Percentiles rank a stretch among this genome's conserved stretches.
These are phyloP conservation scores for Drosophila mayri DNA, from an alignment of 1,140 invertebrate genomes.

Conservation along the genomic window DNA sequence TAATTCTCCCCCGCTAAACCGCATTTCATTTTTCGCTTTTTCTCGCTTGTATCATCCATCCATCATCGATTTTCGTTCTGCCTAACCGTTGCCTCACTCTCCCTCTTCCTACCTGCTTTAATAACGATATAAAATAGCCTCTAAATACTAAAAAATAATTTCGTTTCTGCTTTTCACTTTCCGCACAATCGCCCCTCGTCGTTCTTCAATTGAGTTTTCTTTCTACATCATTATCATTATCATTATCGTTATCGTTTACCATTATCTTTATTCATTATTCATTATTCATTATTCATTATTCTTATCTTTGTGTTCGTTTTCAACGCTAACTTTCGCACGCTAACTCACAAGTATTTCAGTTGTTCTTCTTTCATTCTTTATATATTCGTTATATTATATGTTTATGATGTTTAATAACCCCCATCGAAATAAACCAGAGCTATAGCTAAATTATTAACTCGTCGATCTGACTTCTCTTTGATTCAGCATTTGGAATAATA, in stretches of 20 bases:
- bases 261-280: conserved; percentile 23
- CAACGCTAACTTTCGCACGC: conserved; percentile 64
- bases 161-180: conserved; percentile 54
- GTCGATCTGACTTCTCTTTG: conserved; percentile 30
- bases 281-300: neutral
- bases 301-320: conserved; percentile 66
- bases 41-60: conserved; percentile 17
- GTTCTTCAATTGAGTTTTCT: conserved; percentile 39
- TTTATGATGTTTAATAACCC: conserved; percentile 36
- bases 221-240: conserved; percentile 37
- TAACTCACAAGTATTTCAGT: conserved; percentile 62
- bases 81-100: conserved; percentile 37
- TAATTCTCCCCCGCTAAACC: conserved; percentile 16
- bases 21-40: conserved; percentile 25
- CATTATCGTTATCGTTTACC: conserved; percentile 19
- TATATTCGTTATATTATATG: conserved; percentile 26
- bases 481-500: conserved; percentile 72
- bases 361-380: conserved; percentile 3
- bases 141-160: conserved; percentile 84
- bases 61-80: conserved; percentile 6
- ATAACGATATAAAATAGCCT: conserved; percentile 84
- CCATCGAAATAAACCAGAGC: conserved; percentile 52
- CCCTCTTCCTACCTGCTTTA: conserved; percentile 37
- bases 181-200: conserved; percentile 19
- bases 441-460: conserved; percentile 52